These are phyloP conservation scores for Rhinatrema bivittatum DNA, from an alignment of 2,797 vertebrate genomes.

Conservation along the genomic window DNA sequence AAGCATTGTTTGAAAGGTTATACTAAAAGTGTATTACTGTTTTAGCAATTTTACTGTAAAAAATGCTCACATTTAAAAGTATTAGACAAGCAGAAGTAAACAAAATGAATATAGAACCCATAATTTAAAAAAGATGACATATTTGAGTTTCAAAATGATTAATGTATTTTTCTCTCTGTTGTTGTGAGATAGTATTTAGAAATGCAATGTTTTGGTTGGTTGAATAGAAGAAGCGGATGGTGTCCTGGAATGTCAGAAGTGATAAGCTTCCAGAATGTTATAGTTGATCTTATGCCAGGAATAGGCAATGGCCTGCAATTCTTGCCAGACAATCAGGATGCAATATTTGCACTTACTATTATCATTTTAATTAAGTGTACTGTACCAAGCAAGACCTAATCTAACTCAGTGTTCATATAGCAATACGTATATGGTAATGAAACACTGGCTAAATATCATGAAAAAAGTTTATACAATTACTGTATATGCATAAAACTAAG, in stretches of 20 bases:
- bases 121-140: no score
- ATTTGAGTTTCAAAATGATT: no score
- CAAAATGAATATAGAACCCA: no score
- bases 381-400: constrained; percentile 14
- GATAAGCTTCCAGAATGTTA: constrained; percentile 30
- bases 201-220: constrained; percentile 2
- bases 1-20: no score
- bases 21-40: no score
- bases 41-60: no score
- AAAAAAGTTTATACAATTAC: no score
- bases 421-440: constrained; percentile 1
- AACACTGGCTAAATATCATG: no score
- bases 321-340: constrained; percentile 4
- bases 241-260: constrained; percentile 22
- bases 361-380: constrained; percentile 14
- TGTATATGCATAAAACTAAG: no score
- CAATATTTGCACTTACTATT: constrained; percentile 6
- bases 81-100: no score
- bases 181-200: constrained; percentile 13
- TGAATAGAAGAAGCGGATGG: constrained; percentile 33
- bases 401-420: no score
- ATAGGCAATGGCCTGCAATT: constrained; percentile 12
- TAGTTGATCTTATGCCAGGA: constrained; percentile 25
- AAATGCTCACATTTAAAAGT: no score
- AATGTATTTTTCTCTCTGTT: constrained; percentile 17